These are phyloP conservation scores for Erythrolamprus reginae DNA, from an alignment of 2,113 vertebrate genomes.

Conservation along the genomic window DNA sequence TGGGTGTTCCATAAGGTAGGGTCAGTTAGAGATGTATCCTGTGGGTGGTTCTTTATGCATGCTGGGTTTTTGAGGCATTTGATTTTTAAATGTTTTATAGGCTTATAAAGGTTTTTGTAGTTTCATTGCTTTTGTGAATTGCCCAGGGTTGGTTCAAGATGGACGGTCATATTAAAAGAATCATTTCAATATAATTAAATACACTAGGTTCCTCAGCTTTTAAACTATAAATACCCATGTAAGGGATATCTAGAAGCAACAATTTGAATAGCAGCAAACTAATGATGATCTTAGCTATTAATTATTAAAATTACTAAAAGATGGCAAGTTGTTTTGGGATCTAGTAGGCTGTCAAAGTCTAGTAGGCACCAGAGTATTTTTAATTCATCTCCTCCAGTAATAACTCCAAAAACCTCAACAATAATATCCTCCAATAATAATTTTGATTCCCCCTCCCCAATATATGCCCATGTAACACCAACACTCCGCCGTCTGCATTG, in stretches of 20 bases:
- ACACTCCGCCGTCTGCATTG: too few species aligned
- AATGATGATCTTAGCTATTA: not conserved
- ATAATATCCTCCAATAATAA: not conserved
- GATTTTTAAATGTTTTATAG: not conserved
- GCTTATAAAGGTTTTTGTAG: not conserved
- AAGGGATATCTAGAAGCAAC: not conserved
- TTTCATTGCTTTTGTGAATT: not conserved
- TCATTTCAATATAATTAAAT: not conserved
- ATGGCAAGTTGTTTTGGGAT: not conserved
- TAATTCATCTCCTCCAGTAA: not conserved
- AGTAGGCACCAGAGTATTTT: not conserved
- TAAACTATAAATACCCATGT: not conserved
- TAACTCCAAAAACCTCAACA: not conserved
- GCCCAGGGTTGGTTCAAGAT: not conserved
- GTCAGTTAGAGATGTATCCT: not conserved
- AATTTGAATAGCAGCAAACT: not conserved
- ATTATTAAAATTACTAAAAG: not conserved
- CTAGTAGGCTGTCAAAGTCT: not conserved
- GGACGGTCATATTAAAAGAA: not conserved
- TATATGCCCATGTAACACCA: too few species aligned
- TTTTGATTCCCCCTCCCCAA: not conserved
- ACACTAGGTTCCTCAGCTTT: not conserved
- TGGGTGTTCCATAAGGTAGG: not conserved
- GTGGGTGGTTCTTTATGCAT: not conserved
- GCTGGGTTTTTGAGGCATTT: not conserved